Conservation (phyloP, 2,888 invertebrate genomes). For the Pseudoips prasinana region DNA sequence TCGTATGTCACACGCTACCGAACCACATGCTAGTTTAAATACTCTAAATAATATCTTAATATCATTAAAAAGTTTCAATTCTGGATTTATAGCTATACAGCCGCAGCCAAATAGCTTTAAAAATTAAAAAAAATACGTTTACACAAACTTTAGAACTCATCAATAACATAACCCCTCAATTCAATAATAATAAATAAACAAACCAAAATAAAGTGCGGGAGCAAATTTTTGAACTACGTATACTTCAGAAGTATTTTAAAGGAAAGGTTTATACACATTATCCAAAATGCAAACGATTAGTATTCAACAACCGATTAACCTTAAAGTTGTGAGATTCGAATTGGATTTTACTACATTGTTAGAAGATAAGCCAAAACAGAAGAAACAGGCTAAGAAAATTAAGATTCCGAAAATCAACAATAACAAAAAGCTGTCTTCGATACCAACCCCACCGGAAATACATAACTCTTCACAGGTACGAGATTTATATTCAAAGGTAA, state of each 20-base stretch:
- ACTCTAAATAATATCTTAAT: too few species aligned
- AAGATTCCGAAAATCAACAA: constrained; percentile 46
- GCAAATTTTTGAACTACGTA: constrained; percentile 11
- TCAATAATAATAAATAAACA: constrained; percentile 7
- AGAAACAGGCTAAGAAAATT: constrained; percentile 52
- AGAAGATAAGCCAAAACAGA: constrained; percentile 35
- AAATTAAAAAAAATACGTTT: too few species aligned
- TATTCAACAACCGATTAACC: constrained; percentile 63
- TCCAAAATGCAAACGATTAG: constrained; percentile 63
- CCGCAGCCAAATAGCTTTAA: too few species aligned
- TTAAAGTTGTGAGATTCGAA: constrained; percentile 70
- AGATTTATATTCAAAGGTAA: constrained; percentile 16
- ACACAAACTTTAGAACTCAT: too few species aligned
- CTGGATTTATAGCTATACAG: too few species aligned
- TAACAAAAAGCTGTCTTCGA: constrained; percentile 39
- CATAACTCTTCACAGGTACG: constrained; percentile 46
- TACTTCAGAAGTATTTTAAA: constrained; percentile 7
- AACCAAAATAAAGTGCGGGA: constrained; percentile 8
- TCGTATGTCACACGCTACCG: constrained; percentile 18
- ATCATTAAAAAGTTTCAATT: too few species aligned
- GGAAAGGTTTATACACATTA: neutral
- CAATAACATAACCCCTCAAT: too few species aligned
- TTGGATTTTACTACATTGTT: constrained; percentile 58
- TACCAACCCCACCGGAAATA: constrained; percentile 59
- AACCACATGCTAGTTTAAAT: constrained; percentile 8